A percentile compares a stretch with the other conserved stretches of the same genome.
Evolutionary conservation across 2,797 vertebrate genomes (phyloP).

Genomic region (Spea hammondii): DNA sequence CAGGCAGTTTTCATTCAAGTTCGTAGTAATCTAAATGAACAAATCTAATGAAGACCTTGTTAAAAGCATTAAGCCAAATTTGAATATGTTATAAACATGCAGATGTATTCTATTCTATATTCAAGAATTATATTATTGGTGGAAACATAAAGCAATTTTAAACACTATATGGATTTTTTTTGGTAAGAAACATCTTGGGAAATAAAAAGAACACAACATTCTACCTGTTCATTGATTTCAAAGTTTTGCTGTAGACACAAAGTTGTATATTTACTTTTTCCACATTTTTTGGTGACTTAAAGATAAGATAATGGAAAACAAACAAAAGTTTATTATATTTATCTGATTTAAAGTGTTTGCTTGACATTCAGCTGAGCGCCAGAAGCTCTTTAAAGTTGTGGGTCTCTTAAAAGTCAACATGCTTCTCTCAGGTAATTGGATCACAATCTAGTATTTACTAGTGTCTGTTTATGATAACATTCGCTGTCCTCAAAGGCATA

Average conservation of each 20-base stretch:
- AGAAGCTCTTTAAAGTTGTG: neutral
- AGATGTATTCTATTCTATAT: too few species aligned
- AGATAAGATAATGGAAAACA: neutral
- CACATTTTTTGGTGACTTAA: neutral
- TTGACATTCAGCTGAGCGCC: conserved; percentile 5
- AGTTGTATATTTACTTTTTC: neutral
- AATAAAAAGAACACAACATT: too few species aligned
- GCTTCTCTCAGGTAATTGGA: conserved; percentile 12
- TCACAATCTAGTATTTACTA: neutral
- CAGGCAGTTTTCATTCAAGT: too few species aligned
- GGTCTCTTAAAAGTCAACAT: conserved; percentile 7
- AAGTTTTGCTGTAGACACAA: neutral
- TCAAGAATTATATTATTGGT: too few species aligned
- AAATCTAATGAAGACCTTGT: too few species aligned
- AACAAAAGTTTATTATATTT: neutral
- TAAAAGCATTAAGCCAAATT: too few species aligned
- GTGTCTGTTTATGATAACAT: conserved; percentile 4
- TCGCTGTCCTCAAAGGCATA: neutral
- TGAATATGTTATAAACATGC: too few species aligned
- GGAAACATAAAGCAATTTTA: too few species aligned
- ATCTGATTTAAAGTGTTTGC: conserved; percentile 1
- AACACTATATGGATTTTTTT: too few species aligned
- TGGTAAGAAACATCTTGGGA: too few species aligned
- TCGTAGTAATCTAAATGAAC: too few species aligned
- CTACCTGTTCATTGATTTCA: neutral